These are phyloP conservation scores for Holotrichia oblita DNA, from an alignment of 1,140 invertebrate species.

Conservation along the genomic window DNA sequence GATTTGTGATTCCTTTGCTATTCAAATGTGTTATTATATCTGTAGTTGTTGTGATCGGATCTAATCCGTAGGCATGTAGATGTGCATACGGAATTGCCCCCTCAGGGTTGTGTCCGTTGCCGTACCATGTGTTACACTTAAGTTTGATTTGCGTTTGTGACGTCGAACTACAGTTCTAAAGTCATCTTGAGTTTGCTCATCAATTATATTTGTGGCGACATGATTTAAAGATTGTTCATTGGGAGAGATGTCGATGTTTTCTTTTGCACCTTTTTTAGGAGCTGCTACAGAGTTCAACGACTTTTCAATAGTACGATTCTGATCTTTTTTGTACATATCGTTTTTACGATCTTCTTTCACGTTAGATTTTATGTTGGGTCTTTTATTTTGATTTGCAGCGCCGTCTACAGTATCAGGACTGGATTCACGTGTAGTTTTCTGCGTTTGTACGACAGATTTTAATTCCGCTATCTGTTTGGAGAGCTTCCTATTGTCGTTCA, in stretches of 20 bases:
- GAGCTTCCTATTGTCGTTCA: too few species aligned
- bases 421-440: too few species aligned
- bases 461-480: too few species aligned
- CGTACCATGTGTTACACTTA: not conserved
- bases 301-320: not conserved
- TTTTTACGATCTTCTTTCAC: too few species aligned
- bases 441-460: too few species aligned
- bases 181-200: too few species aligned
- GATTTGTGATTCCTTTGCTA: not conserved
- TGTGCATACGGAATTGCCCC: not conserved
- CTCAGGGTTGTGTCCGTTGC: not conserved
- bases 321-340: too few species aligned
- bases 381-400: too few species aligned
- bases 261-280: not conserved
- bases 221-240: not conserved
- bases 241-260: not conserved
- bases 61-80: not conserved
- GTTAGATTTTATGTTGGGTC: too few species aligned
- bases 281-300: not conserved
- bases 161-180: not conserved
- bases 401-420: too few species aligned
- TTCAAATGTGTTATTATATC: not conserved
- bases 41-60: not conserved
- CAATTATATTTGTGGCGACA: not conserved
- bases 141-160: not conserved